Conservation (phyloP, 2,888 invertebrate species). For the Melieria picta region DNA sequence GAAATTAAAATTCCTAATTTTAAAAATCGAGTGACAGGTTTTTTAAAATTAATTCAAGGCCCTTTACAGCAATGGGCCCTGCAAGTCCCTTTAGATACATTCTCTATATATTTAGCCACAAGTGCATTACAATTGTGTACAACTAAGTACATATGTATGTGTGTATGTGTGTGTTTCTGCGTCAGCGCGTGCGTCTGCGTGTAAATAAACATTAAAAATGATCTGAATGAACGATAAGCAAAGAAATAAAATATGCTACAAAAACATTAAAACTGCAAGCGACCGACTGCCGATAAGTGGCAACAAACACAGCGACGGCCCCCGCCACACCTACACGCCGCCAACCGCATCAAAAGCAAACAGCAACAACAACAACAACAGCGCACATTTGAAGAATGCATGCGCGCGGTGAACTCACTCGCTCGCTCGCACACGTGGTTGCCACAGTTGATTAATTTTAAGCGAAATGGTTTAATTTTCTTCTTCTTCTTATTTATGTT, state of each 20-base stretch:
- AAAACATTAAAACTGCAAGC: slow-evolving; percentile 33
- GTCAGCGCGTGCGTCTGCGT: slow-evolving; percentile 47
- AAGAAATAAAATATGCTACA: slow-evolving; percentile 43
- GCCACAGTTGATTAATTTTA: no score
- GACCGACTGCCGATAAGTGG: slow-evolving; percentile 19
- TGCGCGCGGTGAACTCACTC: no score
- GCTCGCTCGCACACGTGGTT: no score
- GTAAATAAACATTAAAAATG: slow-evolving; percentile 49
- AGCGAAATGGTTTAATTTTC: no score
- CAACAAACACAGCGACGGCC: slow-evolving; percentile 9
- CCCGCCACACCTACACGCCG: slow-evolving; percentile 33
- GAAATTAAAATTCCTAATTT: no score
- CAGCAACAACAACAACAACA: slow-evolving; percentile 24
- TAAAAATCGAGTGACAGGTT: no score
- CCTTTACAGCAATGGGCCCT: no score
- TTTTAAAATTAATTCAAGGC: no score
- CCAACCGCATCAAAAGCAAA: slow-evolving; percentile 16
- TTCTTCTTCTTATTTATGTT: no score
- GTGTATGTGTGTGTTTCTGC: slow-evolving; percentile 6
- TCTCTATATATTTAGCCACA: no score
- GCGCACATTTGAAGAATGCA: not conserved
- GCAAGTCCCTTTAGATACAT: no score
- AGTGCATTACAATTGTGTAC: not conserved
- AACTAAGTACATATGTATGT: slow-evolving; percentile 43
- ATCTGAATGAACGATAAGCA: slow-evolving; percentile 35